Evolutionary conservation across 2,888 invertebrate genomes (phyloP).

Genomic region (Dryobotodes eremita): DNA sequence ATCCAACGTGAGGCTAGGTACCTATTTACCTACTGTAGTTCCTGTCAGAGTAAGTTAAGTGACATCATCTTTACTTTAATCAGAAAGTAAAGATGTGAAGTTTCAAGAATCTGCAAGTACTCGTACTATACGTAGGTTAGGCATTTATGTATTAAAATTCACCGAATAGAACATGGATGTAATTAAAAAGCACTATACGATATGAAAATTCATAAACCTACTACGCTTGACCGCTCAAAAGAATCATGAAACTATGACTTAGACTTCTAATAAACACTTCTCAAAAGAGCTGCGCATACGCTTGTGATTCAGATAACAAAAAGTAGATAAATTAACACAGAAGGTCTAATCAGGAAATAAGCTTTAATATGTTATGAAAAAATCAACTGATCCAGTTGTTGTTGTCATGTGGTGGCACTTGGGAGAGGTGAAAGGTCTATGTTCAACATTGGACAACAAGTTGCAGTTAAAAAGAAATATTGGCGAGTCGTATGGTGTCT

Average conservation of each 20-base stretch:
- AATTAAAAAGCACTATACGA: constrained; percentile 9
- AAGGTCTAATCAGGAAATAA: constrained; percentile 4
- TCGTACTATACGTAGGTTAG: background rate
- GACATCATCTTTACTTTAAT: background rate
- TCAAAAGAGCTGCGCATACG: background rate
- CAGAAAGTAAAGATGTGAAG: background rate
- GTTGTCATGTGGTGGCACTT: too few species aligned
- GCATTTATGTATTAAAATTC: constrained; percentile 1
- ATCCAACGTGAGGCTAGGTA: background rate
- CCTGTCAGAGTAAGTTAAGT: background rate
- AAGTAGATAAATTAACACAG: background rate
- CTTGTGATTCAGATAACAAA: constrained; percentile 1
- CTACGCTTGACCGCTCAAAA: constrained; percentile 37
- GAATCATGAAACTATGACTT: constrained; percentile 31
- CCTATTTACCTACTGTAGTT: background rate
- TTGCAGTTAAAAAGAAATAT: background rate
- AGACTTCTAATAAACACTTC: constrained; percentile 3
- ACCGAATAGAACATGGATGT: background rate
- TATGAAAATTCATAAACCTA: constrained; percentile 21
- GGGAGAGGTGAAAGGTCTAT: background rate
- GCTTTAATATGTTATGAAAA: background rate
- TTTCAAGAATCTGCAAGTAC: background rate
- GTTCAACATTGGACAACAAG: background rate
- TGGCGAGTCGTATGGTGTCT: background rate
- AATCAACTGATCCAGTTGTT: too few species aligned